Base-by-base conservation (phyloP, 2,113 vertebrate species). In the Murina feae region DNA sequence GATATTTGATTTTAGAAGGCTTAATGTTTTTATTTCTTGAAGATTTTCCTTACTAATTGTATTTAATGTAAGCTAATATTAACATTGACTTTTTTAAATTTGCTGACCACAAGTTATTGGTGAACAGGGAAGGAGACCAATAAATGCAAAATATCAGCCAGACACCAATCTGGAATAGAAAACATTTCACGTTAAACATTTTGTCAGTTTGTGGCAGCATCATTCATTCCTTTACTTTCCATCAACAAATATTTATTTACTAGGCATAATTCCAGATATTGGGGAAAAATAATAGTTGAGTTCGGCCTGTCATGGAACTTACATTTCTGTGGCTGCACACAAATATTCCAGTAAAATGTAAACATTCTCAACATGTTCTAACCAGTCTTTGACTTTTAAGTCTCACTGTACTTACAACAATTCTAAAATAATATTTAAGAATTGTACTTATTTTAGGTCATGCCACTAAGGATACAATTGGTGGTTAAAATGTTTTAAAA, bases 31-130 rank as follows among this genome's bases (percentile, higher is more conserved):
- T 69, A 89, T 44, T 65, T 28, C 60, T 93, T 85, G n/a, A 16
- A 74, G 7, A 80, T 25, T 84, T 78, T 84, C 14, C 25, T 93
- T 80, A 69, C n/a, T 84, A 87, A 95, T 37, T 93, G 39, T 92
- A 65, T 76, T 91, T 85, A 51, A 55, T 42, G 12, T 44, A 39
- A 28, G 49, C n/a, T 91, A 75, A 92, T 89, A 65, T 28, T 82
- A 89, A 58, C 78, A 75, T 9, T 47, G 14, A 65, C 58, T 92
- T 89, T 95, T 84, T n/a, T n/a, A n/a, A n/a, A 93, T 84, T 96
- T 75, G 55, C 76, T 92, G 60, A 85, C n/a, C 60, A 81, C 55
- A 93, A 66, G 44, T 81, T 76, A 65, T 49, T 63, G 9, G 81
- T 39, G 21, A 60, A 14, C 18, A 90, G 30, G 30, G 18, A 83